Evolutionary conservation across 1,140 invertebrate species (phyloP).

Genomic region (Platorchestia sp.): DNA sequence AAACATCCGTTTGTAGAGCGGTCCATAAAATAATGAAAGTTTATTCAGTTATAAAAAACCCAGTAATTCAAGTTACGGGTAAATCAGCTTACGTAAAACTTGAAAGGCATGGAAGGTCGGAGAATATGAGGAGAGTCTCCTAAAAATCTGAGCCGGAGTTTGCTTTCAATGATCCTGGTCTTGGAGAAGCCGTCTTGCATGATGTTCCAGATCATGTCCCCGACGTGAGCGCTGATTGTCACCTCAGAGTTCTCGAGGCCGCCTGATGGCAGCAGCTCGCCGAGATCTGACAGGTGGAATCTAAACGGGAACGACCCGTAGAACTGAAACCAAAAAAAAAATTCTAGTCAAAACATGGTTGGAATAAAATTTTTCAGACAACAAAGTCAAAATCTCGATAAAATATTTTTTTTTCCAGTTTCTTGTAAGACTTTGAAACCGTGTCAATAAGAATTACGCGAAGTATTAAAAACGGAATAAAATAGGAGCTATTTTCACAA

Average conservation of each 20-base stretch:
- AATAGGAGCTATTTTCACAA: no score
- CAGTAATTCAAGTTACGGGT: neutral
- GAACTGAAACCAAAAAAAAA: conserved; percentile 59
- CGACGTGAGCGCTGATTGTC: conserved; percentile 88
- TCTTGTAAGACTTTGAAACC: no score
- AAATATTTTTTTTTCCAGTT: no score
- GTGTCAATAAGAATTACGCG: no score
- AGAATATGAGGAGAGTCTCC: conserved; percentile 93
- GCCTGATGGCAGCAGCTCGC: conserved; percentile 79
- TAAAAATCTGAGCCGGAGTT: conserved; percentile 84
- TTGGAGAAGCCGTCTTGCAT: conserved; percentile 86
- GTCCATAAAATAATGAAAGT: neutral
- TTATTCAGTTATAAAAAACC: neutral
- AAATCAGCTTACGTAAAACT: conserved; percentile 78
- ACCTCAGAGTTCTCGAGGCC: conserved; percentile 80
- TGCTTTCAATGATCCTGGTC: conserved; percentile 89
- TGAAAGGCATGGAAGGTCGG: conserved; percentile 92
- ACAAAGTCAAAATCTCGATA: no score
- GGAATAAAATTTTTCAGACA: neutral
- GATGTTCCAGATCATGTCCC: conserved; percentile 88
- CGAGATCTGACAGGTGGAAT: conserved; percentile 79
- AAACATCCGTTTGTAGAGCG: neutral
- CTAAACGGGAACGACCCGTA: conserved; percentile 63
- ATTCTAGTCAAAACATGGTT: neutral
- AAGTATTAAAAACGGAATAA: no score